These are phyloP conservation scores for Platycheirus rosarum DNA, from an alignment of 2,888 invertebrate species.

Conservation along the genomic window DNA sequence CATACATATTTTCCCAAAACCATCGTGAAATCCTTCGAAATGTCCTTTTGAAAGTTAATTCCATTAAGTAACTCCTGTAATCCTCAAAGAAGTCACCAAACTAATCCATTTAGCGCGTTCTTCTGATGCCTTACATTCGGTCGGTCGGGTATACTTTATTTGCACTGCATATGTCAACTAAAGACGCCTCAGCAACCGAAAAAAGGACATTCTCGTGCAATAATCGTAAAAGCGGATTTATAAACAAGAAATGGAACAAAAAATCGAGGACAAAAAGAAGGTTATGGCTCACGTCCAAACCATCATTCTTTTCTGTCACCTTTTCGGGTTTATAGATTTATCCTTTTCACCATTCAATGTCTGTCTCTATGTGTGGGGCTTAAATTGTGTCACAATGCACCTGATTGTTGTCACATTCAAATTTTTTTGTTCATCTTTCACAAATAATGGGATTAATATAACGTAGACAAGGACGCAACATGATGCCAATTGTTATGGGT, in stretches of 20 bases:
- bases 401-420: constrained; percentile 66
- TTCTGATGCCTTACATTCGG: constrained; percentile 37
- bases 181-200: neutral
- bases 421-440: constrained; percentile 32
- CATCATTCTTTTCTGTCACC: constrained; percentile 27
- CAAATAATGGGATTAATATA: constrained; percentile 44
- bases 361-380: constrained; percentile 14
- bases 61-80: constrained; percentile 56
- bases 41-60: constrained; percentile 54
- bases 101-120: constrained; percentile 60
- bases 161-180: neutral
- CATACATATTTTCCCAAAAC: neutral
- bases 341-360: constrained; percentile 6
- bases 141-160: neutral
- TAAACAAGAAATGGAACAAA: constrained; percentile 10
- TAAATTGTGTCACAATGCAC: constrained; percentile 59
- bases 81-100: constrained; percentile 67
- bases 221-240: constrained; percentile 69
- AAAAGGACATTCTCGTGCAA: constrained; percentile 45
- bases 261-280: constrained; percentile 27
- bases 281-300: constrained; percentile 16
- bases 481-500: constrained; percentile 59
- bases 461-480: constrained; percentile 27
- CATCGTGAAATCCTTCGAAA: neutral
- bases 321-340: constrained; percentile 18